Percentiles rank a stretch among this genome's conserved stretches.
Conservation (phyloP, 2,797 vertebrate genomes). For the Buphagus erythrorhynchus region DNA sequence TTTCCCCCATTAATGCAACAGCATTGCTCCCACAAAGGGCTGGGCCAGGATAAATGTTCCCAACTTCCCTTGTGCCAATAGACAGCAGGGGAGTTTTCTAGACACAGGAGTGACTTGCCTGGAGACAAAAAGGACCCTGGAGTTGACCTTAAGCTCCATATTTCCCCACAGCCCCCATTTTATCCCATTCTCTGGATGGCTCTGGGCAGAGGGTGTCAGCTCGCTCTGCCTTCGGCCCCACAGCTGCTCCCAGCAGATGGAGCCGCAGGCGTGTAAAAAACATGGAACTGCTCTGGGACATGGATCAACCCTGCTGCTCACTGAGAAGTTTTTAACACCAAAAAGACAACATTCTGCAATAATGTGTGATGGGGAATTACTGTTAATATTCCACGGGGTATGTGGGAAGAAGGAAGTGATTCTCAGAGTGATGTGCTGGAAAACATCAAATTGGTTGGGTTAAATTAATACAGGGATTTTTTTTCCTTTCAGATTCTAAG, state of each 20-base stretch:
- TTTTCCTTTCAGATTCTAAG: not conserved
- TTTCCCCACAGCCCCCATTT: not conserved
- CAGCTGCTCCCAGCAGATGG: slow-evolving; percentile 2
- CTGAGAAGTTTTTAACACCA: not conserved
- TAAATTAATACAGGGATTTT: not conserved
- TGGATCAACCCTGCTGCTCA: not conserved
- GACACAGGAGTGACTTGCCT: not conserved
- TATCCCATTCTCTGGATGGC: not conserved
- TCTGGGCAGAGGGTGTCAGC: not conserved
- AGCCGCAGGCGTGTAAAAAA: not conserved
- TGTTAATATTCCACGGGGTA: rapidly evolving
- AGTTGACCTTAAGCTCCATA: not conserved
- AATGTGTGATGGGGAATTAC: not conserved
- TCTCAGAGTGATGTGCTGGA: not conserved
- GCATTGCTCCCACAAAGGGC: not conserved
- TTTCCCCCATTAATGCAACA: not conserved
- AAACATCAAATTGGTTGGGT: not conserved
- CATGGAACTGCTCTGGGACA: not conserved
- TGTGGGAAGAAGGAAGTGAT: not conserved
- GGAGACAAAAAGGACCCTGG: not conserved
- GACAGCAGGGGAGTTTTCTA: not conserved
- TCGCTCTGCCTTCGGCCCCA: not conserved
- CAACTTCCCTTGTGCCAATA: not conserved
- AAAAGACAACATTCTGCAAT: not conserved
- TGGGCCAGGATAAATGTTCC: not conserved